Evolutionary conservation across 35 echinoderm and acorn worm genomes (phyloP).

Genomic region (Heliocidaris tuberculata): DNA sequence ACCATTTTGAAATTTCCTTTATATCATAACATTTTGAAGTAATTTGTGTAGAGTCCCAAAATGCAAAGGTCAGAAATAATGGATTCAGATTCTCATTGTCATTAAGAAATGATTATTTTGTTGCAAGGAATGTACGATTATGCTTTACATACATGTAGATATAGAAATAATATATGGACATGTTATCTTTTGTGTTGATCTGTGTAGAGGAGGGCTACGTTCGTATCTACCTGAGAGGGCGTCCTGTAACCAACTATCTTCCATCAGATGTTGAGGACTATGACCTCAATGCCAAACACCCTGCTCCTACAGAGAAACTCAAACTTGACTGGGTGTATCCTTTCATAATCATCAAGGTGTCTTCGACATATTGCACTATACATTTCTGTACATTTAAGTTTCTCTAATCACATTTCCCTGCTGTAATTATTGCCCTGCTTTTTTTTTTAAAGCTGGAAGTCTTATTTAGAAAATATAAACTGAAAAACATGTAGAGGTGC

Average conservation of each 20-base stretch:
- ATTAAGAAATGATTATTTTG: background rate
- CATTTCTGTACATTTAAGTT: no score
- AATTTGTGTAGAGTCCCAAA: no score
- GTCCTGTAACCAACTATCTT: constrained; percentile 75
- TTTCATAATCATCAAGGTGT: constrained; percentile 50
- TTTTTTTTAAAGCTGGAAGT: no score
- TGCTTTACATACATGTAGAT: background rate
- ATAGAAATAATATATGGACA: background rate
- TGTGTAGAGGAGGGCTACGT: constrained; percentile 85
- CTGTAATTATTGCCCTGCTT: background rate
- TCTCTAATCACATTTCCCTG: no score
- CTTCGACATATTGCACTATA: no score
- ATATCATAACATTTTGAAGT: no score
- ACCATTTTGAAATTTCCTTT: no score
- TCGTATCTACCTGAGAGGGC: constrained; percentile 82
- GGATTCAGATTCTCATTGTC: background rate
- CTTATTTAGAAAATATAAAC: no score
- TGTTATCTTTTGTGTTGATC: background rate
- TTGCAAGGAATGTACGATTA: background rate
- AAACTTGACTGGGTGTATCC: constrained; percentile 99
- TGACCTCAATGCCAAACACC: constrained; percentile 62
- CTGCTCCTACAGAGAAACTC: constrained; percentile 79
- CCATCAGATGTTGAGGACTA: constrained; percentile 75
- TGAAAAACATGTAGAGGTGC: no score
- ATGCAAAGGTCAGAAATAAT: background rate